A percentile compares a stretch with the other conserved stretches of the same genome.
These are phyloP conservation scores for Drosophila triauraria DNA, from an alignment of 1,140 invertebrate genomes.

Conservation along the genomic window DNA sequence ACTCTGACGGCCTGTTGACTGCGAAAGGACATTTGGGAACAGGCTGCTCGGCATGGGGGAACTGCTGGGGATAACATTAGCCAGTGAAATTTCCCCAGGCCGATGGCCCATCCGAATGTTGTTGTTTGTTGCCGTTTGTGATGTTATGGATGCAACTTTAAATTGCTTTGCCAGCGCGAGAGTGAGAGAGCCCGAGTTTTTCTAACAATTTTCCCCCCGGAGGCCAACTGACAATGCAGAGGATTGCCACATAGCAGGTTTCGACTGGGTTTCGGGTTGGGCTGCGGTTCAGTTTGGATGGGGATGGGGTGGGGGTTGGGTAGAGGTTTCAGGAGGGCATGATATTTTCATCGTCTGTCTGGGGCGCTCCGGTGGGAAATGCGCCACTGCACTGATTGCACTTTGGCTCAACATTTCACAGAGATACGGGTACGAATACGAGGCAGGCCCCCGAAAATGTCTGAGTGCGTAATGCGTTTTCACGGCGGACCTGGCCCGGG, in stretches of 20 bases:
- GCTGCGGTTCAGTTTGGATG: neutral
- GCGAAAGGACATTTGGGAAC: slow-evolving; percentile 40
- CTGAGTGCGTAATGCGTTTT: slow-evolving; percentile 81
- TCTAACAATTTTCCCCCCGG: slow-evolving; percentile 53
- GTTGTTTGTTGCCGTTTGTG: slow-evolving; percentile 50
- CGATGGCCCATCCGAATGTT: slow-evolving; percentile 44
- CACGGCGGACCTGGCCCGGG: slow-evolving; percentile 32
- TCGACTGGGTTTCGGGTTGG: slow-evolving; percentile 5
- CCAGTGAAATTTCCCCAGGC: slow-evolving; percentile 78
- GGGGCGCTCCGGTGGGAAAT: slow-evolving; percentile 70
- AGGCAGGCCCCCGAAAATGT: slow-evolving; percentile 58
- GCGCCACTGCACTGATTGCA: slow-evolving; percentile 80
- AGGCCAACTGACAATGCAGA: slow-evolving; percentile 66
- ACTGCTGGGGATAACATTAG: slow-evolving; percentile 64
- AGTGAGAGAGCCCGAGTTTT: slow-evolving; percentile 52
- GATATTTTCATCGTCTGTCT: slow-evolving; percentile 58
- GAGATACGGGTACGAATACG: slow-evolving; percentile 40
- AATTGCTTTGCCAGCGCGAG: slow-evolving; percentile 69
- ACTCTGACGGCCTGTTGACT: slow-evolving; percentile 63
- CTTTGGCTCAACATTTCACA: slow-evolving; percentile 81
- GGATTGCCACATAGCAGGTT: slow-evolving; percentile 55
- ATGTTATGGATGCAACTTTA: slow-evolving; percentile 82
- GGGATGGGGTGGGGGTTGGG: neutral
- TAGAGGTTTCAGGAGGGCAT: slow-evolving; percentile 7
- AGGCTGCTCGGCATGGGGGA: neutral